Evolutionary conservation across 2,888 invertebrate genomes (phyloP).

Genomic region (Clostera curtula): DNA sequence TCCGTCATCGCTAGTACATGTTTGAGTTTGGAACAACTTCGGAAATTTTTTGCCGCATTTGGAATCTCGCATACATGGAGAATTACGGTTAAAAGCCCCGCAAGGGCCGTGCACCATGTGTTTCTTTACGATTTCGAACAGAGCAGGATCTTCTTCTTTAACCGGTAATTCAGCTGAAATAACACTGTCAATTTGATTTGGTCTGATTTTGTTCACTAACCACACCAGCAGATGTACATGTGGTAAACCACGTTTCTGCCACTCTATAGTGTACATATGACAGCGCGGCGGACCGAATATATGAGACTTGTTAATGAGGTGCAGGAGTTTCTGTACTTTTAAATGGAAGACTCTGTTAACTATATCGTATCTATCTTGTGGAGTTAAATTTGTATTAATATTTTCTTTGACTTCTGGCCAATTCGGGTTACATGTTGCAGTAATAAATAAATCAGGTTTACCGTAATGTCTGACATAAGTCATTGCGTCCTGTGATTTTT

Average conservation of each 20-base stretch:
- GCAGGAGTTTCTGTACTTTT: constrained; percentile 12
- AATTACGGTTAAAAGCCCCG: constrained; percentile 13
- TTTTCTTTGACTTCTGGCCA: constrained; percentile 12
- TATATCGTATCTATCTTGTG: constrained; percentile 15
- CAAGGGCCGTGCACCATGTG: constrained; percentile 19
- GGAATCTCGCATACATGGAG: constrained; percentile 17
- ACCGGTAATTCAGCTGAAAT: constrained; percentile 19
- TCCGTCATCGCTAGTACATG: constrained; percentile 17
- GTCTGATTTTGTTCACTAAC: constrained; percentile 17
- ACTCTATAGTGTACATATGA: constrained; percentile 16
- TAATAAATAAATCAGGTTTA: constrained; percentile 13
- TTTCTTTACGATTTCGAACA: constrained; percentile 16
- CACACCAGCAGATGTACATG: constrained; percentile 17
- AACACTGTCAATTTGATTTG: constrained; percentile 17
- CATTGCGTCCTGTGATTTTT: constrained; percentile 14
- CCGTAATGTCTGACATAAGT: constrained; percentile 13
- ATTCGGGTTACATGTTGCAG: constrained; percentile 11
- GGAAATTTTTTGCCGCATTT: constrained; percentile 19
- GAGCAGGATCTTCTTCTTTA: constrained; percentile 14
- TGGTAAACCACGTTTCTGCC: constrained; percentile 19
- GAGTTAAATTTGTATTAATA: constrained; percentile 11
- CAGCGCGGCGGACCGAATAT: constrained; percentile 12
- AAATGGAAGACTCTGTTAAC: constrained; percentile 16
- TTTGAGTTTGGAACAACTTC: constrained; percentile 13
- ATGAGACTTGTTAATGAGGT: constrained; percentile 13